Evolutionary conservation across 1,140 invertebrate genomes (phyloP), one percentile per base, ranked within the genome.

Genomic region (Cardiocondyla obscurior): DNA sequence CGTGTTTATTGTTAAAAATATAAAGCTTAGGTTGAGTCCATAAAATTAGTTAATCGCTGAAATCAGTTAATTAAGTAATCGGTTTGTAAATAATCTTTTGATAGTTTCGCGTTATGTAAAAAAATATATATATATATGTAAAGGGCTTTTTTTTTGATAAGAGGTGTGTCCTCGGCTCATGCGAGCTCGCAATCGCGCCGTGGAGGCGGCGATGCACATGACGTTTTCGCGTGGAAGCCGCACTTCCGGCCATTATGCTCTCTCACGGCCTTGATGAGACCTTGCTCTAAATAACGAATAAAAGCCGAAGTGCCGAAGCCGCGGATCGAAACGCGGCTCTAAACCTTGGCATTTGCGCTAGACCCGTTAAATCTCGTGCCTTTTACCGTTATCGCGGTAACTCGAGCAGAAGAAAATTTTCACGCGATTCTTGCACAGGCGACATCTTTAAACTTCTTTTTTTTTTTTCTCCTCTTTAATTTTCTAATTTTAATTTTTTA

Each of bases 221-320:
- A 76, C 73, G 58, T 76, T 76, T 76, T 76, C 73, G 73, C 44
- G 73, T 76, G 73, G 73, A 76, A 76, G 73, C 58, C 42, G 42
- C 44, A 76, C 73, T 76, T 76, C 73, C 73, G 73, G 73, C 73
- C 73, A 76, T 76, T 76, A 76, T 76, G 44, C 30, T 76, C 70
- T 73, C 53, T 57, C 73, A 46, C 64, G 73, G 58, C 73, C 73
- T 76, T 76, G 73, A 76, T 76, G 73, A 64, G 57, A 58, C 73
- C 73, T 76, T 76, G 73, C 73, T 76, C 73, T 64, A 76, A 76
- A 76, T 76, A 76, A 57, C 57, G 57, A 36, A 64, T 76, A 76
- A 76, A 76, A 33, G 72, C 72, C 39, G 42, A 62, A 76, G 55
- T 2, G 28, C 70, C 55, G 12, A 58, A 62, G 58, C 19, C 19